Evolutionary conservation across 2,888 invertebrate species (phyloP), one percentile per base, ranked within the genome.

Genomic region (Caenorhabditis wallacei): DNA sequence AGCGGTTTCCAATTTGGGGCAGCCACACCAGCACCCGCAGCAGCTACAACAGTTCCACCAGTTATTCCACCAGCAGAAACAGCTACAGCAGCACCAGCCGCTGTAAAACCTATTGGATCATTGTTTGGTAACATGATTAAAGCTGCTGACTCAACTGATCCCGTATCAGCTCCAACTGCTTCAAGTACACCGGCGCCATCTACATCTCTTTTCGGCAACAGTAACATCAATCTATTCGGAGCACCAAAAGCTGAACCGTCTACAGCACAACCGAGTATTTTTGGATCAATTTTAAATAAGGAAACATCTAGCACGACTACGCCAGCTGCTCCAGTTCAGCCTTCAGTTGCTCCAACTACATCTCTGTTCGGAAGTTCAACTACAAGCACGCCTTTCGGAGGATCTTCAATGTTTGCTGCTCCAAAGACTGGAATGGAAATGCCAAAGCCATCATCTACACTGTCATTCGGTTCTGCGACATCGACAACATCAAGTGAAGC

Each of bases 271-370:
- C 48, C 59, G 0, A 37, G 26, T 16, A 16, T 53, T 10, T 61
- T 72, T 48, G 61, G 71, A 30, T 35, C 71, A 30, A 5, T 30
- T 22, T 13, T 40, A n/a, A 40, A 40, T 11, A 37, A 37, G 13
- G 59, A 59, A 2, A 20, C 30, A 18, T 35, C 35, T 22, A 13
- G 20, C 37, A 59, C 59, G 2, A 59, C 37, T 5, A n/a, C 48
- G 5, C 56, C 66, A 22, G 8, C 30, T 30, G 30, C 61, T 35
- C 37, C 75, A 46, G 59, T 46, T 48, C 61, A 59, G 26, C 26
- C 48, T 48, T 13, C 46, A 7, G 26, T 26, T 22, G 10, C 48
- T 30, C 13, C 69, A 59, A 13, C 48, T 2, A 20, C 30, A 5
- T 59, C 70, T 1, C 16, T 48, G 0, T 48, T 70, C n/a, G 46